Evolutionary conservation across 2,797 vertebrate genomes (phyloP).

Genomic region (Aphelocoma californica): DNA sequence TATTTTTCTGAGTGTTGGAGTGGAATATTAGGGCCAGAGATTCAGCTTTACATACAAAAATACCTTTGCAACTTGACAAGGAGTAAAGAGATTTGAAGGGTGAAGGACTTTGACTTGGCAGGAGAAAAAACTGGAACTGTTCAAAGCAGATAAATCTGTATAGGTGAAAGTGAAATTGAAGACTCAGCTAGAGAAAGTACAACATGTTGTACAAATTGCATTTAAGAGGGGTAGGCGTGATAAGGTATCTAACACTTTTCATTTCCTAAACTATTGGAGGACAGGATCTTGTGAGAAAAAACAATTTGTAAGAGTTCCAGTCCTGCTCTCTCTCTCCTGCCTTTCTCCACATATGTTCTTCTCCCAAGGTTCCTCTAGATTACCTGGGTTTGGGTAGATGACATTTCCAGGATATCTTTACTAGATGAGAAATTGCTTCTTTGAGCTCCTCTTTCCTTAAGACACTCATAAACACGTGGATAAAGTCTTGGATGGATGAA

Average conservation of each 20-base stretch:
- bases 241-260: neutral
- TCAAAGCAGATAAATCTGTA: neutral
- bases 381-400: neutral
- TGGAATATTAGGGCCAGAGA: neutral
- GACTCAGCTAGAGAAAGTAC: neutral
- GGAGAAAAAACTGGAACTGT: neutral
- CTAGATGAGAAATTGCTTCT: neutral
- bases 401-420: neutral
- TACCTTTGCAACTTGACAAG: neutral
- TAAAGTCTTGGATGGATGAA: neutral
- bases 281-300: neutral
- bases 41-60: neutral
- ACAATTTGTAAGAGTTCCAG: neutral
- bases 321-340: neutral
- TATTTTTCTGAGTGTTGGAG: neutral
- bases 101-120: neutral
- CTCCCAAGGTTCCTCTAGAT: neutral
- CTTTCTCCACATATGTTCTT: neutral
- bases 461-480: neutral
- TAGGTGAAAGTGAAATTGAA: neutral
- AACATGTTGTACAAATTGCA: neutral
- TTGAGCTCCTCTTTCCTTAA: neutral
- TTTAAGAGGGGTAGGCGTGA: neutral
- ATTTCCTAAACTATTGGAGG: neutral
- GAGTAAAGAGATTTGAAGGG: neutral